Evolutionary conservation across 2,113 vertebrate species (phyloP), one percentile per base, ranked within the genome.

Genomic region (Diadophis punctatus): DNA sequence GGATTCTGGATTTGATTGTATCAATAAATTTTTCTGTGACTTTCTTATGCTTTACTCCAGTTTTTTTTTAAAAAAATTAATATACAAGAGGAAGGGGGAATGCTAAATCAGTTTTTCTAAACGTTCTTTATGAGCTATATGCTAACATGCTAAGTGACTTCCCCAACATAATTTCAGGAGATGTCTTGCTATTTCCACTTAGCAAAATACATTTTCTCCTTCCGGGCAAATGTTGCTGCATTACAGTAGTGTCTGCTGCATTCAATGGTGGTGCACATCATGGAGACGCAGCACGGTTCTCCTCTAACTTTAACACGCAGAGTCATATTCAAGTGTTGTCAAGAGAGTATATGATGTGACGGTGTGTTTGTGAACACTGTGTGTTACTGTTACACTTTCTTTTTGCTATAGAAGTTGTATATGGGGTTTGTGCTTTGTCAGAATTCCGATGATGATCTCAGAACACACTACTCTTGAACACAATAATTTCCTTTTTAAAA

Each of bases 361-460:
- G 43, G 46, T 60, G 80, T 87, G 92, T 92, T 85, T 86, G 74
- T 51, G 91, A 87, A 25, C 0, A 53, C 89, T 92, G 93, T 87
- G 80, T 55, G 93, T 90, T 93, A 27, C 12, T 52, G 23, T 85
- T 85, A 93, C 8, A 46, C 92, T 0, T 93, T 55, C 90, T 92
- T 93, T 95, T 94, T 96, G 95, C 93, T 85, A 93, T 96, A 93
- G 94, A 95, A 95, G 88, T 95, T 94, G 94, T 90, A 93, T 86
- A 56, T 95, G 63, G 92, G 95, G 68, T 95, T 98, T 98, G 97
- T 98, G 97, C 97, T 98, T 98, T 97, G 90, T 96, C 96, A 95
- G 51, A 56, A 92, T 60, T 63, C 88, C n/a, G 43, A 53, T 84
- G 0, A 1, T 95, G 97, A 95, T 96, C 58, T 95, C 93, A 93